A percentile compares a stretch with the other conserved stretches of the same genome.
Evolutionary conservation across 2,113 vertebrate genomes (phyloP).

Genomic region (Ageneiosus marmoratus): DNA sequence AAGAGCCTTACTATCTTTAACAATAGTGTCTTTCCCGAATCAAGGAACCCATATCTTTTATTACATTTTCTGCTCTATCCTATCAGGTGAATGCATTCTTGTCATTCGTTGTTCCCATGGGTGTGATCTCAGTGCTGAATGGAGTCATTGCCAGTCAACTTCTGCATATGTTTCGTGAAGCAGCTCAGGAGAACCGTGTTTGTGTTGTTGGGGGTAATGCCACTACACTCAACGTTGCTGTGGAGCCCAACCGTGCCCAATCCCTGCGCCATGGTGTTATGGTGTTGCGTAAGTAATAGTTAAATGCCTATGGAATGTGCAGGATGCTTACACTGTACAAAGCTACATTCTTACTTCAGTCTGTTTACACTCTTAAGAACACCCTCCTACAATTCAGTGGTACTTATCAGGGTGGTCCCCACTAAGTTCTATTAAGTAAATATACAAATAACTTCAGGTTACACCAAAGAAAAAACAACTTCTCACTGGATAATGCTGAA

Average conservation of each 20-base stretch:
- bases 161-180: constrained; percentile 86
- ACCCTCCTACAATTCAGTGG: too few species aligned
- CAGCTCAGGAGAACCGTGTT: constrained; percentile 83
- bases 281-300: constrained; percentile 83
- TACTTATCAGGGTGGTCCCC: too few species aligned
- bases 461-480: too few species aligned
- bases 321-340: neutral
- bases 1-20: neutral
- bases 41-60: neutral
- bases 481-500: too few species aligned
- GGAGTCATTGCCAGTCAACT: constrained; percentile 94
- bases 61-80: neutral
- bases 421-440: too few species aligned
- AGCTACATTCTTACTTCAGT: neutral
- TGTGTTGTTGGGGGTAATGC: constrained; percentile 80
- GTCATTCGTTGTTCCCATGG: constrained; percentile 93
- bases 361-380: neutral
- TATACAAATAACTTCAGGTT: too few species aligned
- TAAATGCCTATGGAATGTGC: neutral
- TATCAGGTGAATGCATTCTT: constrained; percentile 84
- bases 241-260: constrained; percentile 88
- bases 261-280: constrained; percentile 90
- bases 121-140: constrained; percentile 86
- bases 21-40: neutral
- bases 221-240: constrained; percentile 80